Base-by-base conservation (phyloP, 1,140 invertebrate genomes). In the Lamellibrachia luymesi region DNA sequence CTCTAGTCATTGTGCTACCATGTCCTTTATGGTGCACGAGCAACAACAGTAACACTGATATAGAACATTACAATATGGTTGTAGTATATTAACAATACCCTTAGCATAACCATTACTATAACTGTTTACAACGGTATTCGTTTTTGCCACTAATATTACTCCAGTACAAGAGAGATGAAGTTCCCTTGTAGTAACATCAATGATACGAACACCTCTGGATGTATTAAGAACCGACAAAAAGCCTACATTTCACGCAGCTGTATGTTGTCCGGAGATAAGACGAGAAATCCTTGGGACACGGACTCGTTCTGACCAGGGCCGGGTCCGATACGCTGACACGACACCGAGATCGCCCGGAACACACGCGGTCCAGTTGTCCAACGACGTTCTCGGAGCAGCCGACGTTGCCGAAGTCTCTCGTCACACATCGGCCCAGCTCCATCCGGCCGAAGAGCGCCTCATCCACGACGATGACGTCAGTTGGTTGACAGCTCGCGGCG, bases 271-370 rank as follows among this genome's bases (percentile, higher is more conserved):
- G 38, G 38, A 93, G 92, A 90, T 92, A 93, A 56, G 92, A 90
- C 7, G 93, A 80, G 93, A 93, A 93, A 49, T 93, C 93, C 51
- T 93, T 93, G 22, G 93, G 93, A 56, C 93, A 93, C 27, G 93
- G 93, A 51, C 92, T 90, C 38, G 93, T 93, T 25, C 92, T 51
- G 17, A 93, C 92, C 50, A 93, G 25, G 8, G 92, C 90, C 50
- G 91, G 89, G 50, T 93, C 93, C 25, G 93, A 93, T 13, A 93
- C 93, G 91, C 93, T 93, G 89, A 94, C 38, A 25, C 92, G 92
- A 80, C 93, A 94, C 4, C 8, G 50, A 56, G 89, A 51, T 50
- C 93, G 51, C 17, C 93, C 93, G 50, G 93, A 94, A 64, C 93
- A 94, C 90, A 51, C n/a, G 25, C 51, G 25, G 90, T 93, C 93